Base-by-base conservation (phyloP, 2,888 invertebrate genomes). In the Lepeophtheirus nordmannii region DNA sequence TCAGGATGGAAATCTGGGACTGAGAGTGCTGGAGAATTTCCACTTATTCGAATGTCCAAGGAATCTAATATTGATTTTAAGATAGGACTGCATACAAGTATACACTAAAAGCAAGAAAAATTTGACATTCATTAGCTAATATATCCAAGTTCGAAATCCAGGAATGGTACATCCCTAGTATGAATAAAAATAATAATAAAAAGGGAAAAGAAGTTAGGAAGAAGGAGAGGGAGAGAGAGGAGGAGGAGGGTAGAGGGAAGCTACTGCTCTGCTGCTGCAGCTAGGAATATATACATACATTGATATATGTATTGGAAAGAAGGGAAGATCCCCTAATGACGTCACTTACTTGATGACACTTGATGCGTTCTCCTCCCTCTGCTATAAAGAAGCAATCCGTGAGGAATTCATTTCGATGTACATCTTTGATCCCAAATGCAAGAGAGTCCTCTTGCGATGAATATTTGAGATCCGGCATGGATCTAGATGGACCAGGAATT, bases 301-400 rank as follows among this genome's bases (percentile, higher is more conserved):
- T n/a, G n/a, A n/a, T n/a, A n/a, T n/a, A n/a, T n/a, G n/a, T n/a
- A n/a, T n/a, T n/a, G 30, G 7, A 30, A 30, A 30, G 7, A 7
- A 30, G 30, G 7, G 30, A 30, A 30, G 30, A 30, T 46, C 53
- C 53, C 53, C 53, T 3, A n/a, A 46, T 46, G 53, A 46, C 53
- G 53, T 46, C 53, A 46, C 53, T 46, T 17, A 46, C 53, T 17
- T 46, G 53, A 46, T 46, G 53, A 46, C 53, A 46, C 53, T 46
- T 46, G 53, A 46, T 46, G 53, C 53, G 53, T 17, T 46, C 53
- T 46, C 53, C 53, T 46, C 53, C 53, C 53, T 46, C 53, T 2
- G 53, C 53, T 17, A 46, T 17, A 17, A 46, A 46, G 53, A n/a
- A 46, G 53, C 53, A 46, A 17, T 46, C 53, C 53, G 53, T 46